These are phyloP conservation scores for Lepilemur ruficaudatus DNA, from an alignment of 2,797 vertebrate genomes.

Conservation along the genomic window DNA sequence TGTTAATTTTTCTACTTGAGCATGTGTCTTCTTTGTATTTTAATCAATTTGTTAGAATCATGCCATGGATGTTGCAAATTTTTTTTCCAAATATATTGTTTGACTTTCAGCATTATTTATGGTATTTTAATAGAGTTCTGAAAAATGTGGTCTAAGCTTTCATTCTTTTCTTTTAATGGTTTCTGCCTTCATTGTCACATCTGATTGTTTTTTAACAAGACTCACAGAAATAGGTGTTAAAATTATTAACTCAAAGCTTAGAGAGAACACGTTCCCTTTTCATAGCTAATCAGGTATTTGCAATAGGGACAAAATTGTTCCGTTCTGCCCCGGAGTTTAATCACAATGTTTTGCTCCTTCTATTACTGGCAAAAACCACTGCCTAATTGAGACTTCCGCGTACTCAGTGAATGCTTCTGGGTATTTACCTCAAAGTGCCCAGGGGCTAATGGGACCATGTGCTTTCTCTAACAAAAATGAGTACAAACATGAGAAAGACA, in stretches of 20 bases:
- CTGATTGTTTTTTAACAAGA: conserved; percentile 64
- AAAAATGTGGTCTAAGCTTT: conserved; percentile 52
- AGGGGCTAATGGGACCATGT: conserved; percentile 55
- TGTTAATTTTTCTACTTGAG: conserved; percentile 47
- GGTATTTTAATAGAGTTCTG: conserved; percentile 4
- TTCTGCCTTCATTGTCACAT: conserved; percentile 50
- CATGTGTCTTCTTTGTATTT: conserved; percentile 47
- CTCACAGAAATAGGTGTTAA: conserved; percentile 61
- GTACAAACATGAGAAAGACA: conserved; percentile 34
- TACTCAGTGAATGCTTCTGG: conserved; percentile 52
- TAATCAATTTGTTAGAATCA: conserved; percentile 50
- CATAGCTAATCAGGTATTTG: conserved; percentile 64
- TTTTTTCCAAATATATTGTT: conserved; percentile 49
- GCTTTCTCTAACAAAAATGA: conserved; percentile 60
- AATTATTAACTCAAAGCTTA: conserved; percentile 68
- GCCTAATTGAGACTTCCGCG: conserved; percentile 60
- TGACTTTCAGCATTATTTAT: conserved; percentile 51
- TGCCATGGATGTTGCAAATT: not conserved
- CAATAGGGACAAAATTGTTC: conserved; percentile 41
- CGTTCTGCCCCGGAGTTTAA: conserved; percentile 52
- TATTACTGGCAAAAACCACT: conserved; percentile 60
- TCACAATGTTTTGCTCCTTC: conserved; percentile 64
- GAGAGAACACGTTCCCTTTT: conserved; percentile 64
- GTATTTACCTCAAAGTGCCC: conserved; percentile 49
- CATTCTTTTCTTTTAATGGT: conserved; percentile 54